Percentiles rank a stretch among this genome's conserved stretches.
Evolutionary conservation across 2,113 vertebrate genomes (phyloP).

Genomic region (Dromaius novaehollandiae): DNA sequence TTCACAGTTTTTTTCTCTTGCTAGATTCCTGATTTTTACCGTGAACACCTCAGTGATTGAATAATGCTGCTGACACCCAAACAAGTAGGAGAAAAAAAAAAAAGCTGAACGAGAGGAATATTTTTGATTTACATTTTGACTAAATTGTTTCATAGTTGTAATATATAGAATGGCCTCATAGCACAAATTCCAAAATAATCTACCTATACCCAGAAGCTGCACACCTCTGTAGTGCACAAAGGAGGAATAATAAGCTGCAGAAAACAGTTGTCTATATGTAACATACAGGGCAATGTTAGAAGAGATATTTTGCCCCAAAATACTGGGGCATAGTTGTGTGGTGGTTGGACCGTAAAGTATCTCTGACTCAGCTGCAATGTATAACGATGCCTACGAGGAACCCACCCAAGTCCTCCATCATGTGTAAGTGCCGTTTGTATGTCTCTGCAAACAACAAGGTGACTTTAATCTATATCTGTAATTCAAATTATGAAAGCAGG

Average conservation of each 20-base stretch:
- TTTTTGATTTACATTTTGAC: not conserved
- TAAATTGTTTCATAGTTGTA: not conserved
- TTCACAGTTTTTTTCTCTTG: not conserved
- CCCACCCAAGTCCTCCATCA: not conserved
- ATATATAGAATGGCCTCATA: not conserved
- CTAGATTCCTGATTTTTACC: not conserved
- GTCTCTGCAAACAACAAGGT: not conserved
- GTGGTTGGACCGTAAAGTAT: not conserved
- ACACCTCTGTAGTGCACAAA: not conserved
- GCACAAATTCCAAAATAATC: not conserved
- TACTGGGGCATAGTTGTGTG: rapidly evolving
- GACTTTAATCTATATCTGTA: not conserved
- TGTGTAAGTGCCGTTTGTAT: not conserved
- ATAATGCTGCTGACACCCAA: not conserved
- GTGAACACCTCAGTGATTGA: not conserved
- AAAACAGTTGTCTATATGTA: not conserved
- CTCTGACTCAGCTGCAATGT: not conserved
- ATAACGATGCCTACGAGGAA: not conserved
- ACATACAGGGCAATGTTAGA: rapidly evolving
- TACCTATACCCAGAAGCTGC: rapidly evolving
- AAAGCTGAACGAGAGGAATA: not conserved
- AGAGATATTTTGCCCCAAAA: not conserved
- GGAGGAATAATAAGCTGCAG: not conserved
- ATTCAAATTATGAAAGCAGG: not conserved
- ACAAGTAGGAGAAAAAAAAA: not conserved